A percentile compares a stretch with the other conserved stretches of the same genome.
Evolutionary conservation across 1,140 invertebrate genomes (phyloP).

Genomic region (Bombyx mori): DNA sequence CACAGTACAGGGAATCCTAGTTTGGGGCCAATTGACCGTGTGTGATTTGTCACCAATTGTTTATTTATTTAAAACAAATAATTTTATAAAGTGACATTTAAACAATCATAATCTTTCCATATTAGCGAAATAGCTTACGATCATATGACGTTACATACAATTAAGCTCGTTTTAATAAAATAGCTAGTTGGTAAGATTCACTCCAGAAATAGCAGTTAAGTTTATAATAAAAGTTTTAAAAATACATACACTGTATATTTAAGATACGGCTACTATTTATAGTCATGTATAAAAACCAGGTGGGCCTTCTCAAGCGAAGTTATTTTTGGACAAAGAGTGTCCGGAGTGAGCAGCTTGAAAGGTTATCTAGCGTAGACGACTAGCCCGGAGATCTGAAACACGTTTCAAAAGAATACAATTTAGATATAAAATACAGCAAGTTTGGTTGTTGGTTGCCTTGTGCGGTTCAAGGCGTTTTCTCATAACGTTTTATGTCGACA

Average conservation of each 20-base stretch:
- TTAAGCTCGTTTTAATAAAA: not conserved
- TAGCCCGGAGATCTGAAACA: constrained; percentile 16
- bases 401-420: constrained; percentile 16
- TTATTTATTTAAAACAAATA: no score
- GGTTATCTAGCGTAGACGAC: constrained; percentile 17
- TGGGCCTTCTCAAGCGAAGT: not conserved
- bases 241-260: not conserved
- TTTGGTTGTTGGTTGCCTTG: constrained; percentile 20
- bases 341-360: constrained; percentile 13
- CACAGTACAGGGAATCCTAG: no score
- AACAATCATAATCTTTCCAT: no score
- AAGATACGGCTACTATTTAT: no score
- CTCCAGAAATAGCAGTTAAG: not conserved
- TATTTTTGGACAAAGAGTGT: constrained; percentile 9
- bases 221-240: not conserved
- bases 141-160: no score
- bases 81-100: no score
- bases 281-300: no score
- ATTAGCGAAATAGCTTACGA: no score
- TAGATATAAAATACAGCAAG: constrained; percentile 25
- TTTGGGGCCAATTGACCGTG: no score
- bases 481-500: constrained; percentile 38
- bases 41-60: no score
- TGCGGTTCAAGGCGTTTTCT: constrained; percentile 28
- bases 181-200: not conserved